Evolutionary conservation across 92 coral and sea anemone species (phyloP).

Genomic region (Plumapathes pennacea): DNA sequence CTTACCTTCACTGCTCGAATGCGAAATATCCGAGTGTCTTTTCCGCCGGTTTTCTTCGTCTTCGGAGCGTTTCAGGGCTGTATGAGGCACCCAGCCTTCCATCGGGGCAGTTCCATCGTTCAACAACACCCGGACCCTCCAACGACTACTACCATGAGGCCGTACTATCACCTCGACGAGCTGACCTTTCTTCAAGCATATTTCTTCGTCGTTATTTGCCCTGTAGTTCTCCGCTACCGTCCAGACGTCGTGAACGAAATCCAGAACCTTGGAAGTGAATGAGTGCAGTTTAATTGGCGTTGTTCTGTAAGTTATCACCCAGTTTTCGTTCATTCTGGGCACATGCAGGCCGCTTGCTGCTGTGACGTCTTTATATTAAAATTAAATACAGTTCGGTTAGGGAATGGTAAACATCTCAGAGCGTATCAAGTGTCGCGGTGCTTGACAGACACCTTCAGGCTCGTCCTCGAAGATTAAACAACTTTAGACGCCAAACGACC

Average conservation of each 20-base stretch:
- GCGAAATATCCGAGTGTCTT: conserved; percentile 92
- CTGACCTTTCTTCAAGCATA: conserved; percentile 95
- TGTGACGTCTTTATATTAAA: background rate
- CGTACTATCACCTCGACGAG: conserved; percentile 90
- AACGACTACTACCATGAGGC: conserved; percentile 86
- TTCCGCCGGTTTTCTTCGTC: conserved; percentile 72
- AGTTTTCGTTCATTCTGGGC: background rate
- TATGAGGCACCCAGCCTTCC: conserved; percentile 96
- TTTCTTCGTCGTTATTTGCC: conserved; percentile 86
- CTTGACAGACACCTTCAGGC: too few species aligned
- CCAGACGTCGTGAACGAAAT: conserved; percentile 73
- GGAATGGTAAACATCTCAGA: too few species aligned
- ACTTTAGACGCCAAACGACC: too few species aligned
- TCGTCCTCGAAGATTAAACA: too few species aligned
- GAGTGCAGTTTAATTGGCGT: conserved; percentile 73
- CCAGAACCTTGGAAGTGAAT: conserved; percentile 74
- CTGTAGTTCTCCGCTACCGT: conserved; percentile 86
- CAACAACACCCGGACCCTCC: conserved; percentile 85
- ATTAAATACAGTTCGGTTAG: too few species aligned
- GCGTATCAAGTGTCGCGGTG: too few species aligned
- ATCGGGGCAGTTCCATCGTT: conserved; percentile 74
- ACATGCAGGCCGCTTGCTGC: background rate
- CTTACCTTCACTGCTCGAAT: conserved; percentile 98
- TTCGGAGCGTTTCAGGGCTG: conserved; percentile 73
- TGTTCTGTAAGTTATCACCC: conserved; percentile 50